phyloP scores from a whole-genome alignment of 1,140 invertebrate genomes.

The Bacillus rossius region DNA sequence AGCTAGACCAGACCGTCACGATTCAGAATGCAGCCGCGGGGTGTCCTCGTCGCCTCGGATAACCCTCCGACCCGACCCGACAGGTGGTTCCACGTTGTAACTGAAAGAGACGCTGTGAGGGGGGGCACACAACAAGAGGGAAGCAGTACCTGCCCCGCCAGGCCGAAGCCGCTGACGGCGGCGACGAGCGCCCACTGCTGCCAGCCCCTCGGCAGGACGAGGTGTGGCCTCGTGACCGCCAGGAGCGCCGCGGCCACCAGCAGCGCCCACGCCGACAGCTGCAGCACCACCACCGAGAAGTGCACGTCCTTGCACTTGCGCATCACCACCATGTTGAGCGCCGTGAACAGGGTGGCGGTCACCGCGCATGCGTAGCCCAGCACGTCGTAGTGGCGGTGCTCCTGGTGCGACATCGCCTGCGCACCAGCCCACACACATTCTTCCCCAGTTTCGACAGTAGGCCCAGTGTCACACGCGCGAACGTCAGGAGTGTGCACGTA shows the following conservation, averaged over 20 bases:
- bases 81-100: no score
- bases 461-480: no score
- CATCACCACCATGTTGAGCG: slow-evolving; percentile 48
- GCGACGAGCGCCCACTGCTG: slow-evolving; percentile 38
- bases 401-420: no score
- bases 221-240: not conserved
- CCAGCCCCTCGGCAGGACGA: slow-evolving; percentile 31
- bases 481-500: no score
- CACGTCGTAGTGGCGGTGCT: slow-evolving; percentile 36
- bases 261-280: slow-evolving; percentile 44
- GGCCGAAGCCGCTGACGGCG: slow-evolving; percentile 37
- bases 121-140: no score
- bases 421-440: no score
- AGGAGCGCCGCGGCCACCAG: slow-evolving; percentile 34
- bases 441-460: no score
- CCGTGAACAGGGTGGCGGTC: slow-evolving; percentile 45
- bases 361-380: slow-evolving; percentile 46
- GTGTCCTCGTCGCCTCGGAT: no score
- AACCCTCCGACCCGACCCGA: no score
- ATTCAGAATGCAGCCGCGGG: no score
- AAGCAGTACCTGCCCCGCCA: slow-evolving; percentile 44
- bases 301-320: slow-evolving; percentile 48
- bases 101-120: no score
- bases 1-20: no score
- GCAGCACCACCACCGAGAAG: slow-evolving; percentile 45